These are phyloP conservation scores for Drosophila putrida DNA, from an alignment of 2,888 invertebrate species.

Conservation along the genomic window DNA sequence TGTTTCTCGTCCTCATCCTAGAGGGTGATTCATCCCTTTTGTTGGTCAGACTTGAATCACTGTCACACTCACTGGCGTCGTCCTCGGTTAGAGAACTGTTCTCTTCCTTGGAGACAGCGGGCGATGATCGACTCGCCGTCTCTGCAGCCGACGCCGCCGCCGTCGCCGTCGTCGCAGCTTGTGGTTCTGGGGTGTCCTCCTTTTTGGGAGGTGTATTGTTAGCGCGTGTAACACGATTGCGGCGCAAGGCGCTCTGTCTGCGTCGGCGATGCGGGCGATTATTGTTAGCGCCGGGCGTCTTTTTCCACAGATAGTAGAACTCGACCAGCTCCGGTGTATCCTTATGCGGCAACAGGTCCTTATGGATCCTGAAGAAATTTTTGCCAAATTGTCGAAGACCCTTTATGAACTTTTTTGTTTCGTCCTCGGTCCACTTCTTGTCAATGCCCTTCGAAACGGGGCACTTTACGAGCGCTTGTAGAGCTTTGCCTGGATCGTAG, in stretches of 20 bases:
- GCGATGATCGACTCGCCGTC: conserved; percentile 87
- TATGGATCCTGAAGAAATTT: conserved; percentile 98
- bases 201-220: conserved; percentile 92
- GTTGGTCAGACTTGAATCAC: conserved; percentile 95
- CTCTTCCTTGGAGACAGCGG: conserved; percentile 89
- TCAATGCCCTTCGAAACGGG: conserved; percentile 98
- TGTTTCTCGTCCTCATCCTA: conserved; percentile 95
- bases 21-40: conserved; percentile 92
- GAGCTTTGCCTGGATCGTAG: conserved; percentile 98
- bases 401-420: conserved; percentile 99
- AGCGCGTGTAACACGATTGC: conserved; percentile 94
- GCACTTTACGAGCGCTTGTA: conserved; percentile 98
- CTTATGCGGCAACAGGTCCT: conserved; percentile 98
- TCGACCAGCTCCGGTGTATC: conserved; percentile 99
- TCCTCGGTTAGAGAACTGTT: conserved; percentile 94
- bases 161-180: conserved; percentile 85
- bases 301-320: conserved; percentile 99
- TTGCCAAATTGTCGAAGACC: conserved; percentile 99
- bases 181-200: conserved; percentile 89
- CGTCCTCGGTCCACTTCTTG: conserved; percentile 99
- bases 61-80: conserved; percentile 97
- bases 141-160: conserved; percentile 84
- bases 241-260: conserved; percentile 93
- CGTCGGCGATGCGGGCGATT: conserved; percentile 97
- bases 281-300: conserved; percentile 98